Base-by-base conservation (phyloP, 2,888 invertebrate species). In the Leucania comma region DNA sequence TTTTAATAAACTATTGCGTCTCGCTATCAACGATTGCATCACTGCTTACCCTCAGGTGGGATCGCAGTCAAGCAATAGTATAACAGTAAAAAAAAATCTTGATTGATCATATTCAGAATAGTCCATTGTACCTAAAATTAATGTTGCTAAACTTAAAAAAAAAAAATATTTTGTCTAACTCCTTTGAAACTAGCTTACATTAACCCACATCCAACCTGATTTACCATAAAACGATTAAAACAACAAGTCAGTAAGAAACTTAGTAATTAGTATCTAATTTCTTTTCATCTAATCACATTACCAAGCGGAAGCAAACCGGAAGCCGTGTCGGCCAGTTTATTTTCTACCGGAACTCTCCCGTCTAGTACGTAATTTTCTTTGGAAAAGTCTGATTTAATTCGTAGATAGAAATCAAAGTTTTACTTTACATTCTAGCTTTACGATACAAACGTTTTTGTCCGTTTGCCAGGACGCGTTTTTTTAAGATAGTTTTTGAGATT, bases 271-370 rank as follows among this genome's bases (percentile, higher is more conserved):
- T 67, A 72, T 58, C 35, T 24, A 78, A 68, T 76, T 78, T 78
- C 62, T 78, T 72, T 62, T 67, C 59, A 58, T 29, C 53, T 67
- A 59, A 67, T 78, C 42, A 63, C 68, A 77, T 77, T 77, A 78
- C 22, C 4, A 59, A 72, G 10, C 61, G 67, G 78, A 78, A 72
- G 42, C 14, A 3, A 17, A 0, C 24, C 61, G 68, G 75, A 75
- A 59, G 48, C 35, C 56, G 14, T 14, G n/a, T 20, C 29, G 46
- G 8, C 72, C 51, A 46, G 67, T 78, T 72, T 35, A 51, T 50
- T 76, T 78, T 68, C 62, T 26, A 78, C 53, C 67, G 58, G 76
- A 56, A 56, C 56, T 60, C 29, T 24, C 50, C 0, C 20, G 50
- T 50, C 42, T 17, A 32, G 20, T 29, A 58, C 4, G 4, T 72